Conservation (phyloP, 2,797 vertebrate species). For the Coreius guichenoti region DNA sequence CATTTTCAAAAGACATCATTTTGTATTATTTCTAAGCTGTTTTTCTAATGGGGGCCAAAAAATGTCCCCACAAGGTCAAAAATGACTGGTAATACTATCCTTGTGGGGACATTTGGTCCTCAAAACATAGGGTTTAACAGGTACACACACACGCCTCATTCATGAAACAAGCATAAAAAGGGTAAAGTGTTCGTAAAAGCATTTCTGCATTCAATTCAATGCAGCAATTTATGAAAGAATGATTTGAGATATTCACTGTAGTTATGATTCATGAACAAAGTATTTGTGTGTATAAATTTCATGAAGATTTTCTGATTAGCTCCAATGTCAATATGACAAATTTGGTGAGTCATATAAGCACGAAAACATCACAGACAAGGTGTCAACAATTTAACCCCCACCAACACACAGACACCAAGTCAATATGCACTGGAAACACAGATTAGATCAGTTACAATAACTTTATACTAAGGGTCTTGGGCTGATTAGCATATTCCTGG, state of each 20-base stretch:
- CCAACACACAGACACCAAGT: neutral
- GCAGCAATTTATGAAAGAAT: neutral
- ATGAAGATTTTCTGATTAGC: neutral
- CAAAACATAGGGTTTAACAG: neutral
- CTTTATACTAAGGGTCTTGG: neutral
- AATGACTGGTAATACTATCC: too few relatives aligned
- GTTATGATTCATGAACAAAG: neutral
- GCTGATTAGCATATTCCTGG: neutral
- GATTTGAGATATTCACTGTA: neutral
- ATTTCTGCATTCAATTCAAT: neutral
- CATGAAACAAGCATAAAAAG: neutral
- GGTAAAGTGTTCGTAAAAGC: neutral
- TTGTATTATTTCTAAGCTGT: neutral
- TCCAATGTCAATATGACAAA: neutral
- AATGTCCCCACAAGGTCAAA: too few relatives aligned
- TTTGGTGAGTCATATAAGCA: neutral
- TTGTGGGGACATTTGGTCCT: too few relatives aligned
- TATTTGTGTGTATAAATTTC: neutral
- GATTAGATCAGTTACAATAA: neutral
- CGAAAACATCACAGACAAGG: neutral
- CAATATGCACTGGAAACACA: neutral
- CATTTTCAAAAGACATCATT: neutral
- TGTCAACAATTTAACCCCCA: neutral
- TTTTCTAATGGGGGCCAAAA: neutral
- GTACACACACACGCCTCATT: conserved; percentile 3